Evolutionary conservation across 1,140 invertebrate species (phyloP).

Genomic region (Chironomus tepperi): DNA sequence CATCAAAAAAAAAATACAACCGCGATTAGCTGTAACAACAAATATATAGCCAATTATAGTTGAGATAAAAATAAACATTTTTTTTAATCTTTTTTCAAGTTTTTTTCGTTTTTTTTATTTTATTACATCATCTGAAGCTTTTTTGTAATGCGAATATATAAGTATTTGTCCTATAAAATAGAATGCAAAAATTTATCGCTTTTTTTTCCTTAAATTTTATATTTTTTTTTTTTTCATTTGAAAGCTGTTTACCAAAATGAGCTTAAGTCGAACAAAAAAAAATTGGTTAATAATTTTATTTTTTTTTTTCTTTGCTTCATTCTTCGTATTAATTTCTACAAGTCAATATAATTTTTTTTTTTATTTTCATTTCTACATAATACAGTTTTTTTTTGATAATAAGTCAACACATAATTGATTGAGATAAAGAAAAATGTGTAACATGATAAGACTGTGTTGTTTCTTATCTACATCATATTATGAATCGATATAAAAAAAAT

Average conservation of each 20-base stretch:
- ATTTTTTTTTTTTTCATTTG: not conserved
- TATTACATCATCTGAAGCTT: not conserved
- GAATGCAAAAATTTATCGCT: conserved; percentile 7
- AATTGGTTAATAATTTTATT: not conserved
- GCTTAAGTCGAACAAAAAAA: not conserved
- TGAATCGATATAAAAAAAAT: not conserved
- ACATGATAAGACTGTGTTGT: not conserved
- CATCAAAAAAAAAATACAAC: no score
- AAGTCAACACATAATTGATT: conserved; percentile 2
- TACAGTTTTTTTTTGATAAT: conserved; percentile 7
- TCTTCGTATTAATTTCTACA: not conserved
- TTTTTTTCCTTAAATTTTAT: not conserved
- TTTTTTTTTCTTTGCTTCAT: not conserved
- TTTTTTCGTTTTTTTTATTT: not conserved
- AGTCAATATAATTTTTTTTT: not conserved
- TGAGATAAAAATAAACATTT: not conserved
- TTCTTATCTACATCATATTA: not conserved
- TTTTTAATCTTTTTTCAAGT: not conserved
- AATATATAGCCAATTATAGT: no score
- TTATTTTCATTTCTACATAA: not conserved
- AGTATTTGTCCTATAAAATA: conserved; percentile 2
- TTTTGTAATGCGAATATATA: not conserved
- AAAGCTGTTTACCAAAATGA: conserved; percentile 8
- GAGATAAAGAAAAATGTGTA: conserved; percentile 1
- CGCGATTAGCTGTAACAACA: no score